Conservation (phyloP, 2,113 vertebrate species). For the Macaca mulatta region DNA sequence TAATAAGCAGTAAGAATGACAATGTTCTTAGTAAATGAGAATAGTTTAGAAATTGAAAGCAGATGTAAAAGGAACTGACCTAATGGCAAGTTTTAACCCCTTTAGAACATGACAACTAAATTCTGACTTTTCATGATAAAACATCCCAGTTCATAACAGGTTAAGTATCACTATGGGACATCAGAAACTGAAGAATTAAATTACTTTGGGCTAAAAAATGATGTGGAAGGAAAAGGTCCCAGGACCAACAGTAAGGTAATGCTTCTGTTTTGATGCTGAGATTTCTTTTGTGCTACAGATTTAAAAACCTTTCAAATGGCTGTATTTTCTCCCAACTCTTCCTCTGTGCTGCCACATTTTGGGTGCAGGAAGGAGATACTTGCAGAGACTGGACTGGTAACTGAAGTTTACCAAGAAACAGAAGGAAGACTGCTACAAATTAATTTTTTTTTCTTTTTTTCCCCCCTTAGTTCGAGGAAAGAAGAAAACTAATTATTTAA, state of each 20-base stretch:
- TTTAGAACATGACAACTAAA: constrained; percentile 20
- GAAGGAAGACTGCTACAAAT: not conserved
- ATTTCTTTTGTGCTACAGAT: constrained; percentile 5
- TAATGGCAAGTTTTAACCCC: not conserved
- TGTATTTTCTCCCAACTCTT: not conserved
- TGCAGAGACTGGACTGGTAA: not conserved
- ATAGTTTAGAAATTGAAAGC: constrained; percentile 23
- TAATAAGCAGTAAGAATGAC: constrained; percentile 57
- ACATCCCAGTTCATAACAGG: not conserved
- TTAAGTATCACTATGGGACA: not conserved
- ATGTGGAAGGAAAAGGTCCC: not conserved
- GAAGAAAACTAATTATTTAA: not conserved
- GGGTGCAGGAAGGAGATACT: not conserved
- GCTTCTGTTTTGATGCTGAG: not conserved
- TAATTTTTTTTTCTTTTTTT: not conserved
- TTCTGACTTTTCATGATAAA: not conserved
- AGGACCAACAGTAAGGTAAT: not conserved
- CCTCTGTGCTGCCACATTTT: not conserved
- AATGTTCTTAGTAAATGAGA: constrained; percentile 16
- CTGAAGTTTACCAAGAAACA: not conserved
- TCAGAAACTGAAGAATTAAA: constrained; percentile 44
- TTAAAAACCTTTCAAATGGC: not conserved
- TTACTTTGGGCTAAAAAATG: constrained; percentile 33
- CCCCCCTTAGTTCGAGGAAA: too few relatives aligned
- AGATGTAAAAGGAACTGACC: constrained; percentile 30